Evolutionary conservation across 2,113 vertebrate species (phyloP), one percentile per base, ranked within the genome.

Genomic region (Chaenocephalus aceratus): DNA sequence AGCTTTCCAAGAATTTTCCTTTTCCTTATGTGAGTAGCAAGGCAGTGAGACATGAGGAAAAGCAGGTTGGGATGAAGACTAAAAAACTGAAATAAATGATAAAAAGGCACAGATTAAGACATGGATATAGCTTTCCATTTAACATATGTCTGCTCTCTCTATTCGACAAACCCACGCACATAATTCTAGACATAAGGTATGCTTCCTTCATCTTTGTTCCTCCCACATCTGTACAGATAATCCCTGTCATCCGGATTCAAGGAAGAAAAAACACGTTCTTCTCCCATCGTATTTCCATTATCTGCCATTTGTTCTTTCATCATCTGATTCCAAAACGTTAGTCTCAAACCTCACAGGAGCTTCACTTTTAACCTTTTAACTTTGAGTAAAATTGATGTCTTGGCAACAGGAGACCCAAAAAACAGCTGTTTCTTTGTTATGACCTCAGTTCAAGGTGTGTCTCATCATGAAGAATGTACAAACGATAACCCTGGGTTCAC

Each of bases 391-490:
- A 59, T 60, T 51, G 49, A 66, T 23, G 46, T 72, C 21, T 83
- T 89, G 84, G 81, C 79, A 74, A 21, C 23, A 53, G 67, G 54
- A 73, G 58, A 82, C 23, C 56, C 30, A 74, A 10, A 65, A 79
- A 86, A 80, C 80, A 88, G 76, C 78, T 80, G 83, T 68, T 85
- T 77, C 36, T 79, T 51, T 86, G 53, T 51, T 68, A 70, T 76
- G 75, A 86, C 67, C 68, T 83, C 73, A 85, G 23, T 45, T 72
- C 44, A 51, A 77, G 51, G 16, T 71, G 52, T 75, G 26, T 73
- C 48, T 70, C 60, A 58, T 68, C 21, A n/a, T 56, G 45, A 82
- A 59, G 15, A 82, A 67, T 81, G 68, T 52, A 60, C 12, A 79
- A 26, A 73, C 70, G 46, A 75, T 72, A 68, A 60, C 14, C 45